phyloP scores from a whole-genome alignment of 2,797 vertebrate genomes.

The Holocentrus rufus region DNA sequence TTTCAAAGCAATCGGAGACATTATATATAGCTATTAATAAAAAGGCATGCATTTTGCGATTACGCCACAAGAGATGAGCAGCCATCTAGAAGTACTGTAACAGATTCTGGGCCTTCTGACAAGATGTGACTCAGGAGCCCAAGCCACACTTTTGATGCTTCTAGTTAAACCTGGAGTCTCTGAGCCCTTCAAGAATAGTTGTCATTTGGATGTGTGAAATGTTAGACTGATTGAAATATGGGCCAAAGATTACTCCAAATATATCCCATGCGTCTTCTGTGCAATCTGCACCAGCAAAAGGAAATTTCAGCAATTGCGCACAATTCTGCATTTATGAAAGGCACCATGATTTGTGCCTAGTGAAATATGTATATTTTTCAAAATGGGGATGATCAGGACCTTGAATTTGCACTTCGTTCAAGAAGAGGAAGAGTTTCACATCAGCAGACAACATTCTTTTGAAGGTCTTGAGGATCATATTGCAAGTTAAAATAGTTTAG shows the following conservation, averaged over 20 bases:
- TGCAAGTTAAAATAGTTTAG: background rate
- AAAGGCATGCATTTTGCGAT: slow-evolving; percentile 6
- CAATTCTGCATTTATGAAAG: background rate
- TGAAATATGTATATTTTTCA: background rate
- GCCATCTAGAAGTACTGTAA: background rate
- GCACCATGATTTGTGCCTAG: background rate
- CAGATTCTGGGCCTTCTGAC: slow-evolving; percentile 17
- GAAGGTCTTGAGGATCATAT: background rate
- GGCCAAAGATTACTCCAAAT: background rate
- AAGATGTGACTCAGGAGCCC: slow-evolving; percentile 27
- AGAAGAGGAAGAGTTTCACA: background rate
- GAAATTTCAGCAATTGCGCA: too few relatives aligned
- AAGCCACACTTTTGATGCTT: slow-evolving; percentile 10
- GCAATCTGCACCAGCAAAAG: background rate
- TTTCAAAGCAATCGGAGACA: slow-evolving; percentile 22
- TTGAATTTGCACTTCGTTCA: slow-evolving; percentile 2
- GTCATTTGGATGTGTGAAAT: background rate
- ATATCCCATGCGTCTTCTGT: background rate
- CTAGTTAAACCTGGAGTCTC: background rate
- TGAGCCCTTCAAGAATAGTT: background rate
- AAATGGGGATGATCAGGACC: background rate
- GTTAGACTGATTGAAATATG: background rate
- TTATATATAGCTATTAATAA: background rate
- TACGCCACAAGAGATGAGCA: slow-evolving; percentile 38
- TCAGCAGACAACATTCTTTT: too few relatives aligned